These are phyloP conservation scores for Magallana ariakensis DNA, from an alignment of 1,140 invertebrate genomes.

Conservation along the genomic window DNA sequence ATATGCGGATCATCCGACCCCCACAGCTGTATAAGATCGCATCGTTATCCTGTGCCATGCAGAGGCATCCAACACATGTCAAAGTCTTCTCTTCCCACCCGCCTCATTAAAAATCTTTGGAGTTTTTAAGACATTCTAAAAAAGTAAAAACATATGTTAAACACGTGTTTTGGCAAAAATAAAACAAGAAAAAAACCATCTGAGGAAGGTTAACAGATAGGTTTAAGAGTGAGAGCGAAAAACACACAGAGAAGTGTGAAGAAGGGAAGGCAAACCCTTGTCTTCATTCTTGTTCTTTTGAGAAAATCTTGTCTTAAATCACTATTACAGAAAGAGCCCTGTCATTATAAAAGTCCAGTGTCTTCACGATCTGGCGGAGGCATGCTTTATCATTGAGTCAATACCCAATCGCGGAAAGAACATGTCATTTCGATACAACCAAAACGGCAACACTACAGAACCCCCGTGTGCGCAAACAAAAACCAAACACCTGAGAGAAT, in stretches of 20 bases:
- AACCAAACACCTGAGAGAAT: slow-evolving; percentile 14
- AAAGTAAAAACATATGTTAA: slow-evolving; percentile 12
- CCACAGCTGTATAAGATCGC: slow-evolving; percentile 30
- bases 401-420: background rate
- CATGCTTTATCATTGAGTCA: slow-evolving; percentile 28
- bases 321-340: background rate
- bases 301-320: slow-evolving; percentile 30
- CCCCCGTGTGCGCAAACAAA: slow-evolving; percentile 34
- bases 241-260: slow-evolving; percentile 26
- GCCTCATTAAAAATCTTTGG: slow-evolving; percentile 22
- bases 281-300: slow-evolving; percentile 19
- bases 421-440: slow-evolving; percentile 29
- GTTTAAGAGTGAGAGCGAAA: background rate
- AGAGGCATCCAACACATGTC: background rate
- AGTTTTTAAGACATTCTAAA: background rate
- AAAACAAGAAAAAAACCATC: background rate
- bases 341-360: background rate
- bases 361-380: background rate
- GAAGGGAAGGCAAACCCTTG: background rate
- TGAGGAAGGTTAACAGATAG: background rate
- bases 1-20: background rate
- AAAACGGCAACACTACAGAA: background rate
- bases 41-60: background rate
- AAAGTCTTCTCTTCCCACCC: background rate
- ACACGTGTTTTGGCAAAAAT: slow-evolving; percentile 26